These are phyloP conservation scores for Malurus elegans DNA, from an alignment of 2,113 vertebrate species.

Conservation along the genomic window DNA sequence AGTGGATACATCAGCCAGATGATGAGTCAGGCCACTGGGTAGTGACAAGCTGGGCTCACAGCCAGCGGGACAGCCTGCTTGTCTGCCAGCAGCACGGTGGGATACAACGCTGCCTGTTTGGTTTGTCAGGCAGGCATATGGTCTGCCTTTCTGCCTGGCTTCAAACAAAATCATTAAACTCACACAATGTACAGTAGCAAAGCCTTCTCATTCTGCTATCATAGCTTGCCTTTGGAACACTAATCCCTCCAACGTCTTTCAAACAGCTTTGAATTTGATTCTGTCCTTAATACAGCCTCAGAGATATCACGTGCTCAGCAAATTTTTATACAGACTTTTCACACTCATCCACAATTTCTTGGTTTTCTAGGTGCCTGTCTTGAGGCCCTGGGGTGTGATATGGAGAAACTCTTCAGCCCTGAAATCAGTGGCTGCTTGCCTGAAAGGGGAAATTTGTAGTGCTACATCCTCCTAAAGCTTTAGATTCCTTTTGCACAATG, in stretches of 20 bases:
- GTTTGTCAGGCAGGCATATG: background rate
- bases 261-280: background rate
- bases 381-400: background rate
- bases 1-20: background rate
- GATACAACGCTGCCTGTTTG: background rate
- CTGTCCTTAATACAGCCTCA: background rate
- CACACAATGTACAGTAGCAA: background rate
- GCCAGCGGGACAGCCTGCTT: background rate
- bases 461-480: background rate
- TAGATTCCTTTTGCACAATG: background rate
- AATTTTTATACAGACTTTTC: background rate
- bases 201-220: background rate
- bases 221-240: background rate
- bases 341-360: background rate
- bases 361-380: background rate
- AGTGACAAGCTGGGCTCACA: conserved; percentile 26
- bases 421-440: background rate
- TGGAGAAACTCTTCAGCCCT: background rate
- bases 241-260: background rate
- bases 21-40: conserved; percentile 21
- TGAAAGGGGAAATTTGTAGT: background rate
- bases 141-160: background rate
- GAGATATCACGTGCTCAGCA: fast-evolving
- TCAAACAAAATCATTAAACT: background rate
- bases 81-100: background rate